A percentile compares a stretch with the other conserved stretches of the same genome.
Conservation (phyloP, 2,888 invertebrate species). For the Eristalis tenax region DNA sequence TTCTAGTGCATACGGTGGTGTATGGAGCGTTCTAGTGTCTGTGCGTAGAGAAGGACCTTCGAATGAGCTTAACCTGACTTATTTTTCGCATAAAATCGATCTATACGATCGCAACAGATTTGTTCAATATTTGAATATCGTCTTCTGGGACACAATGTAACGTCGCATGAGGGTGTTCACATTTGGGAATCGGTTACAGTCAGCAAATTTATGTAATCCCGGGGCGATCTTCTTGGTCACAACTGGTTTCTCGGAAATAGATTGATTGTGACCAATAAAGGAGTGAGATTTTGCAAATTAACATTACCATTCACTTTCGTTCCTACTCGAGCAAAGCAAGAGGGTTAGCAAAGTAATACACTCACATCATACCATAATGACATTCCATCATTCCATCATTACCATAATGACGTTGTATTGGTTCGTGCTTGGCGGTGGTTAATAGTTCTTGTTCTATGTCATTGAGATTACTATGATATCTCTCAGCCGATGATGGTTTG, state of each 20-base stretch:
- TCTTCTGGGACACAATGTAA: neutral
- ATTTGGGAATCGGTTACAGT: neutral
- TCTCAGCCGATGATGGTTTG: too few relatives aligned
- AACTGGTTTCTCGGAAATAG: slow-evolving; percentile 13
- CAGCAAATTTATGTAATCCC: slow-evolving; percentile 1
- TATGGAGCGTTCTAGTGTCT: too few relatives aligned
- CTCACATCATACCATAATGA: neutral
- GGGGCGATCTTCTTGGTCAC: neutral
- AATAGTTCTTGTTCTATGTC: neutral
- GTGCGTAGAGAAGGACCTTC: too few relatives aligned
- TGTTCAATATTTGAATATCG: too few relatives aligned
- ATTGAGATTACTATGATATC: too few relatives aligned
- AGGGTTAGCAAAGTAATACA: neutral
- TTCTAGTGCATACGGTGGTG: too few relatives aligned
- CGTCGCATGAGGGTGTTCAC: neutral
- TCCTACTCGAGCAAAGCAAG: neutral
- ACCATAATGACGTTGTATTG: neutral
- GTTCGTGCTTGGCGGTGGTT: neutral
- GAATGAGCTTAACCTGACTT: too few relatives aligned
- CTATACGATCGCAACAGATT: too few relatives aligned
- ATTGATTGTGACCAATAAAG: slow-evolving; percentile 7
- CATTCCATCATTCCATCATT: neutral
- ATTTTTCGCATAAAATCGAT: too few relatives aligned
- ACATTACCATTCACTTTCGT: neutral
- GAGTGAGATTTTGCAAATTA: neutral